Evolutionary conservation across 2,888 invertebrate genomes (phyloP), one percentile per base, ranked within the genome.

Genomic region (Sminthurinus aureus): DNA sequence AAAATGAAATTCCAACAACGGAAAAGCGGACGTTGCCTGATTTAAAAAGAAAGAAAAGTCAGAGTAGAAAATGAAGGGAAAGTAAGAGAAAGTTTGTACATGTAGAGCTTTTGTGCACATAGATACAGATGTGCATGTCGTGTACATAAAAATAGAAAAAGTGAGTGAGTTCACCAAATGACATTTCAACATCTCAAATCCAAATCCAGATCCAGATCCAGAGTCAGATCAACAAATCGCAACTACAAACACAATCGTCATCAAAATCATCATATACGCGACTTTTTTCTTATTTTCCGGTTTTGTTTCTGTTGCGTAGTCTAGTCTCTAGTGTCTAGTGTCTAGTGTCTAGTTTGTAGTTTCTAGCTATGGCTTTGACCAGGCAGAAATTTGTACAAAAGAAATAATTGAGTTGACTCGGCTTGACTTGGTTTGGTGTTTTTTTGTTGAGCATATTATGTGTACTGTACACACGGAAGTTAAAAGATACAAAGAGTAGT

Each of bases 361-460:
- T n/a, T 20, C n/a, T 8, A n/a, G n/a, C 38, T 6, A 38, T 38
- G 6, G 38, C 6, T 38, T 38, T 38, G 38, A 6, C 38, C 38
- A 67, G 22, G 67, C n/a, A 0, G 20, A 67, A 67, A 20, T 67
- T 67, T 67, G 20, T 67, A n/a, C 67, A 67, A n/a, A 22, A 66
- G 15, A 3, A 67, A 67, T 67, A 67, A 67, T 67, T 67, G 67
- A 67, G 67, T 67, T 67, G 67, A 67, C 67, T 67, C 22, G n/a
- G 8, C n/a, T 22, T 20, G 22, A 20, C 67, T 20, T n/a, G n/a
- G n/a, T n/a, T n/a, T n/a, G n/a, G n/a, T n/a, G n/a, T n/a, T n/a
- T n/a, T n/a, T n/a, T 38, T 38, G 38, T 38, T 4, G 38, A 38
- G 38, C 38, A 67, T 64, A 64, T 18, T 66, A 20, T 20, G 66